Base-by-base conservation (phyloP, 1,140 invertebrate species). In the Danaus melanippus region DNA sequence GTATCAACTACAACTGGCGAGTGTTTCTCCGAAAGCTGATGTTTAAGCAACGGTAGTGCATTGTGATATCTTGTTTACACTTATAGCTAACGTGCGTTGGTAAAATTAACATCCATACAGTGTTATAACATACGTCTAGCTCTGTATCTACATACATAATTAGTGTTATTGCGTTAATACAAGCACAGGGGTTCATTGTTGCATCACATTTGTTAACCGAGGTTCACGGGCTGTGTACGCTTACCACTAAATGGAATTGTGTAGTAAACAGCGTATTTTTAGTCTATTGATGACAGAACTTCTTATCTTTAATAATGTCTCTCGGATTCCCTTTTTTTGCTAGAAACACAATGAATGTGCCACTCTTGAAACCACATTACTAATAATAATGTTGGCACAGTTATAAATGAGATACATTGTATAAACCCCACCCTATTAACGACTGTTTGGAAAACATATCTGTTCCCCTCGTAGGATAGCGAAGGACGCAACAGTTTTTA, bases 71-170 rank as follows among this genome's bases (percentile, higher is more conserved):
- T 59, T 79, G 76, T 79, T 77, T 78, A 76, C 70, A 69, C 60
- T 73, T 70, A 74, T 75, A 71, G 70, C 65, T 69, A 72, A 60
- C 67, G 60, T 68, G 55, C 67, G 64, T 65, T 71, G 73, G 71
- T 75, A 74, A 76, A 75, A 71, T 82, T 76, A 69, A 73, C 76
- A 67, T 65, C 49, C 51, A 74, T 74, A 69, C 64, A 62, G 68
- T 65, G 71, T 69, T 74, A 68, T 66, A 67, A 64, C 50, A 71
- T 68, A 68, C 61, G 70, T 63, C 57, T 66, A 66, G 60, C 55
- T 53, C 50, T 45, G 50, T 66, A 64, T 61, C 63, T 53, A 53
- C 42, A 50, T 60, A 53, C 47, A 45, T 71, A 68, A 64, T 79
- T 79, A 79, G 68, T 67, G 47, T 41, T 53, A 53, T 58, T 62